These are phyloP conservation scores for Paradisaea rubra DNA, from an alignment of 2,113 vertebrate genomes.

Conservation along the genomic window DNA sequence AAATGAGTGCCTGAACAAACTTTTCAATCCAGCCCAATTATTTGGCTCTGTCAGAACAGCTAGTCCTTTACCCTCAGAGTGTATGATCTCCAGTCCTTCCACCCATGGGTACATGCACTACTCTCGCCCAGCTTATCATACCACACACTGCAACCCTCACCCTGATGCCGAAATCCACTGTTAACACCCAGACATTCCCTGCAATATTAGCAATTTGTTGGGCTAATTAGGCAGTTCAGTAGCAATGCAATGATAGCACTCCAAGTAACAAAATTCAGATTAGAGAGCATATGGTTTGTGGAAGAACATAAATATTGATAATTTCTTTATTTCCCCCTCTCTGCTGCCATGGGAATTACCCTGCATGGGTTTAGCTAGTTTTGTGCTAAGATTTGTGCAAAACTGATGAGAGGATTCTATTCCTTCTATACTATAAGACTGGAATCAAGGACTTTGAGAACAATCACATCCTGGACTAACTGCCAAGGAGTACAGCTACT, in stretches of 20 bases:
- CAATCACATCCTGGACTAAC: background rate
- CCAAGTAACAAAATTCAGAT: background rate
- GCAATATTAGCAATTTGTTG: background rate
- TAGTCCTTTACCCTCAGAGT: background rate
- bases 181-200: accelerated
- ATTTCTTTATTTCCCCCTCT: background rate
- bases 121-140: background rate
- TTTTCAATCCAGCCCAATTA: background rate
- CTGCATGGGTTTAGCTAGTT: background rate
- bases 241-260: background rate
- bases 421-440: background rate
- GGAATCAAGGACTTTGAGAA: background rate
- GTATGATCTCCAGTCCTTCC: background rate
- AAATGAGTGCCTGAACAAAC: background rate
- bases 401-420: background rate
- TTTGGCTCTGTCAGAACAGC: background rate
- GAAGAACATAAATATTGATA: background rate
- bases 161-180: background rate
- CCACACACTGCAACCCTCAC: background rate
- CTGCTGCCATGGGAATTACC: background rate
- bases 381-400: background rate
- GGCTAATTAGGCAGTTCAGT: background rate
- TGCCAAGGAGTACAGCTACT: background rate
- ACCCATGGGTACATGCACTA: background rate
- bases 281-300: background rate